Evolutionary conservation across 2,888 invertebrate genomes (phyloP).

Genomic region (Bibio marci): DNA sequence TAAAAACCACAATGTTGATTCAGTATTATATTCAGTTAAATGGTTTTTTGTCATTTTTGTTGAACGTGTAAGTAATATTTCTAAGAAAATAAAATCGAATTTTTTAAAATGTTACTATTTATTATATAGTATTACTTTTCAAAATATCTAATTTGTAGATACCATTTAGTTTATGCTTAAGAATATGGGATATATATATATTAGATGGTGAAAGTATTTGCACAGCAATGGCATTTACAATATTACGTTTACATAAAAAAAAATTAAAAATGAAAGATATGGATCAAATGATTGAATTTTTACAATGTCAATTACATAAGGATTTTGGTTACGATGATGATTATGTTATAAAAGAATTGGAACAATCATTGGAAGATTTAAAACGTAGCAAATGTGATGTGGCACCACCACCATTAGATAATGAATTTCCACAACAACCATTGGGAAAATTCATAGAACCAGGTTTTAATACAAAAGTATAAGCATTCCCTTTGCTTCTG

Average conservation of each 20-base stretch:
- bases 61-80: conserved; percentile 57
- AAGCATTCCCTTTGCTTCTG: background rate
- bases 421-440: conserved; percentile 60
- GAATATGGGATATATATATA: conserved; percentile 91
- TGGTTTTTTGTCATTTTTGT: conserved; percentile 99
- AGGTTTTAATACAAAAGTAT: conserved; percentile 44
- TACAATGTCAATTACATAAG: conserved; percentile 56
- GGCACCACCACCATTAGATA: conserved; percentile 51
- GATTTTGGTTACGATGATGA: conserved; percentile 84
- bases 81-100: conserved; percentile 11
- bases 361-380: conserved; percentile 67
- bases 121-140: background rate
- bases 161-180: conserved; percentile 74
- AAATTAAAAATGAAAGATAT: conserved; percentile 56
- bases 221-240: conserved; percentile 81
- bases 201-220: conserved; percentile 81
- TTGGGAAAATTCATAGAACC: conserved; percentile 67
- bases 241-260: conserved; percentile 74
- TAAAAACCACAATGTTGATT: conserved; percentile 85
- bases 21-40: conserved; percentile 91
- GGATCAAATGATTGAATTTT: conserved; percentile 62
- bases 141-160: conserved; percentile 25
- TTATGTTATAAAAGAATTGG: conserved; percentile 60
- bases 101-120: conserved; percentile 11
- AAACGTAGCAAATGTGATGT: conserved; percentile 61